Evolutionary conservation across 2,113 vertebrate species (phyloP).

Genomic region (Electrona antarctica): DNA sequence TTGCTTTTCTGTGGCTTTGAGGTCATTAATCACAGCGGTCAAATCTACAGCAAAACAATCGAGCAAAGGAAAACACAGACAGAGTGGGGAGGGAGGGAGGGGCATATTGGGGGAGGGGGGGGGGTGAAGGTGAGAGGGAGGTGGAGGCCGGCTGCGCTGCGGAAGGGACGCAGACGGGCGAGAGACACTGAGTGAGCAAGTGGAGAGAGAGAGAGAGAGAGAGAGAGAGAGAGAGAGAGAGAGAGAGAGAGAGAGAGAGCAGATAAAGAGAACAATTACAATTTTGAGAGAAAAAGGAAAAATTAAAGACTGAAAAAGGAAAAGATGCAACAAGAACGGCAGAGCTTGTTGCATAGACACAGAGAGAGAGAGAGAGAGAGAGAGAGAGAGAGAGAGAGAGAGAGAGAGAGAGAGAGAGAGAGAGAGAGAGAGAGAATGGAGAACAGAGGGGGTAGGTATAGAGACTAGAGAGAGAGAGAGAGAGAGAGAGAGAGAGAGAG

Average conservation of each 20-base stretch:
- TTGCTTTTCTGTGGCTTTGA: conserved; percentile 70
- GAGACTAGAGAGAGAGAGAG: conserved; percentile 1
- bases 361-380: not conserved
- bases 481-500: not conserved
- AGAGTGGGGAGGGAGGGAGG: conserved; percentile 10
- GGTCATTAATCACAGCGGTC: conserved; percentile 76
- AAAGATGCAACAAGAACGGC: not conserved
- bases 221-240: conserved; percentile 1
- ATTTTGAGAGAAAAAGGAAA: too few species aligned
- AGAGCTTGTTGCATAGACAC: not conserved
- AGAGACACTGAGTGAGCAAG: conserved; percentile 7
- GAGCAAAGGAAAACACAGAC: conserved; percentile 62
- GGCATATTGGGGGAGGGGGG: not conserved
- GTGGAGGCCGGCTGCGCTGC: too few species aligned
- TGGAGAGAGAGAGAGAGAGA: conserved; percentile 3
- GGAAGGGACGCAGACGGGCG: too few species aligned
- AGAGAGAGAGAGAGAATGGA: conserved; percentile 19
- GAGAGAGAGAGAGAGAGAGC: not conserved
- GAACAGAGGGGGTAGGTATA: not conserved
- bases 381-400: conserved; percentile 32
- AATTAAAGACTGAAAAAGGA: not conserved
- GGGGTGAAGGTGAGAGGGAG: conserved; percentile 51
- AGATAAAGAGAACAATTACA: too few species aligned
- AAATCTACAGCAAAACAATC: conserved; percentile 75
- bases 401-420: conserved; percentile 36